Conservation (phyloP, 1,140 invertebrate genomes). For the Augochlora pura region DNA sequence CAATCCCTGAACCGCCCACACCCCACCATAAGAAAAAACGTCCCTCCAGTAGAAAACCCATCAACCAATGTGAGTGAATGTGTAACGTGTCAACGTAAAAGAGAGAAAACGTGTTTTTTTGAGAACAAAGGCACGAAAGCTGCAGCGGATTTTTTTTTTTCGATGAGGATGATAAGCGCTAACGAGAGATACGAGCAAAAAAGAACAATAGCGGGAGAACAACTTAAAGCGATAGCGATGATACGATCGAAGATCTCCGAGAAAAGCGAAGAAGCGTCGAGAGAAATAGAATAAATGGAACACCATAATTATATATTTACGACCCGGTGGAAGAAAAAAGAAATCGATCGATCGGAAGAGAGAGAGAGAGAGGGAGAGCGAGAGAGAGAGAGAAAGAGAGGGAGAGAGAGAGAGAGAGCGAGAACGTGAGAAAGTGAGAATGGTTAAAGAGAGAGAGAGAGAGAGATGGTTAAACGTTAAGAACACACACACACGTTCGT, state of each 20-base stretch:
- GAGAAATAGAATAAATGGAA: slow-evolving; percentile 67
- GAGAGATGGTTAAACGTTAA: slow-evolving; percentile 27
- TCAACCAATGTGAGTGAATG: slow-evolving; percentile 79
- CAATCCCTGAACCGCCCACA: no score
- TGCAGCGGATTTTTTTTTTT: slow-evolving; percentile 51
- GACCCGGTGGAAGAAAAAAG: slow-evolving; percentile 26
- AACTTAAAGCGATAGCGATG: not conserved
- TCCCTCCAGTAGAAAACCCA: slow-evolving; percentile 66
- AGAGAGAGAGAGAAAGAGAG: no score
- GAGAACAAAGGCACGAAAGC: slow-evolving; percentile 62
- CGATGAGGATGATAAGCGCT: slow-evolving; percentile 39
- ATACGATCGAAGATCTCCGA: not conserved
- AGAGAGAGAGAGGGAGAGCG: no score
- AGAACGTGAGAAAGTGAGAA: no score
- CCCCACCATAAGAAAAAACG: not conserved
- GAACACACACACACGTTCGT: slow-evolving; percentile 72
- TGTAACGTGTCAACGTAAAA: slow-evolving; percentile 45
- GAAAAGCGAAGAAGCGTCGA: slow-evolving; percentile 68
- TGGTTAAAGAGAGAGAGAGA: not conserved
- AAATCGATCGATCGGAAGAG: slow-evolving; percentile 39
- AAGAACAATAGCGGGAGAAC: not conserved
- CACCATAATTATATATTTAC: slow-evolving; percentile 29
- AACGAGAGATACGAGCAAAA: not conserved
- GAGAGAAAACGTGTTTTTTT: slow-evolving; percentile 45
- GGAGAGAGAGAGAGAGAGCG: no score